Evolutionary conservation across 2,113 vertebrate species (phyloP).

Genomic region (Salvelinus fontinalis): DNA sequence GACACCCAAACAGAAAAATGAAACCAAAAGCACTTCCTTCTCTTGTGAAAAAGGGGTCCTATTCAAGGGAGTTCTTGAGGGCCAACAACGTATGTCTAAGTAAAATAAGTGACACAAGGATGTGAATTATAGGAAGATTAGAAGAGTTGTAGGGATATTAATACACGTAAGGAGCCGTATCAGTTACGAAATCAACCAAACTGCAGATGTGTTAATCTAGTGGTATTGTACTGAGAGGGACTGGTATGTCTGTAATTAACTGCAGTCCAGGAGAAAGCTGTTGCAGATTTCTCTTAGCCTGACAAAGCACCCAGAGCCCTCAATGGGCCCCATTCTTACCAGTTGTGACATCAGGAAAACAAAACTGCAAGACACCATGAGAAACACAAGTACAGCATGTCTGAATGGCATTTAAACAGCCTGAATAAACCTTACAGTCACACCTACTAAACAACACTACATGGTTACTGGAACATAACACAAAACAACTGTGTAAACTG

Average conservation of each 20-base stretch:
- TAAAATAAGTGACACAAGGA: neutral
- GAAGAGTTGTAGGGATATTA: neutral
- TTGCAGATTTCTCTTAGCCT: neutral
- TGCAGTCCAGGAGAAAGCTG: neutral
- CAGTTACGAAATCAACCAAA: neutral
- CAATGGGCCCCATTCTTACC: slow-evolving; percentile 29
- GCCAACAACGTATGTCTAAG: slow-evolving; percentile 8
- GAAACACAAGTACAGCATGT: neutral
- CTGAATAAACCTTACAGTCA: neutral
- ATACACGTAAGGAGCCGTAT: neutral
- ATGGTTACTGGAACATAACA: too few relatives aligned
- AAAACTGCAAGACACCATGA: slow-evolving; percentile 42
- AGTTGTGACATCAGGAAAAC: slow-evolving; percentile 36
- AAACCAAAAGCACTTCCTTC: slow-evolving; percentile 41
- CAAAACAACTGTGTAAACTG: too few relatives aligned
- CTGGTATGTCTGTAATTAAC: neutral
- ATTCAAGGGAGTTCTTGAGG: slow-evolving; percentile 37
- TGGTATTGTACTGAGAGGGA: too few relatives aligned
- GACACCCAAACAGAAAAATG: slow-evolving; percentile 38
- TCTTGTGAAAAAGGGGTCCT: neutral
- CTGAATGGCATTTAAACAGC: neutral
- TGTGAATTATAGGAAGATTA: neutral
- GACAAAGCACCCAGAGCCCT: neutral
- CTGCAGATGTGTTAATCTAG: too few relatives aligned
- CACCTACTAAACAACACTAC: neutral